Conservation (phyloP, 2,888 invertebrate species). For the Hypena proboscidalis region DNA sequence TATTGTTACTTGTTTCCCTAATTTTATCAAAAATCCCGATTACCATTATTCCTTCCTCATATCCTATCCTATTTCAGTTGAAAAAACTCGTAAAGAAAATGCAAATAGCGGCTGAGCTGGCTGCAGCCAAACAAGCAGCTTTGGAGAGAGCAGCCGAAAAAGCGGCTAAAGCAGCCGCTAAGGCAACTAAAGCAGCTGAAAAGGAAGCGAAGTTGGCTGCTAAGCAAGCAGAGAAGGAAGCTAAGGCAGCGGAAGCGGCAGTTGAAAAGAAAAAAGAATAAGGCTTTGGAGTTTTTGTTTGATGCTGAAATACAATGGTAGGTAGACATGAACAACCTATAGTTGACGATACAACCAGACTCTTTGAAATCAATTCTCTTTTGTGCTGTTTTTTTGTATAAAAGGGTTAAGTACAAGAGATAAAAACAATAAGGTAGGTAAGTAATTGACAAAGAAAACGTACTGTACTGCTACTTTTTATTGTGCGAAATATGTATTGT, state of each 20-base stretch:
- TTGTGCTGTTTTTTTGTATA: no score
- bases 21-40: not conserved
- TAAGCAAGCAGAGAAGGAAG: not conserved
- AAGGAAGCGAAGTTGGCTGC: slow-evolving; percentile 2
- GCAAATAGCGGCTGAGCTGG: slow-evolving; percentile 49
- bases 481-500: no score
- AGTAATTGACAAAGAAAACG: no score
- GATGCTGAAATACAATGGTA: no score
- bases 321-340: no score
- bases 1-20: slow-evolving; percentile 8
- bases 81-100: slow-evolving; percentile 65
- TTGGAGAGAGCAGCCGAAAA: slow-evolving; percentile 16
- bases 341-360: no score
- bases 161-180: slow-evolving; percentile 24
- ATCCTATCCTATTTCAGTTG: slow-evolving; percentile 49
- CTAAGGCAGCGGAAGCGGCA: not conserved
- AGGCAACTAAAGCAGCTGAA: slow-evolving; percentile 8
- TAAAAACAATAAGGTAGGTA: no score
- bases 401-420: no score
- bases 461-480: no score
- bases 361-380: no score
- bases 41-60: not conserved
- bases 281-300: no score
- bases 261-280: no score
- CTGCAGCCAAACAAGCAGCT: slow-evolving; percentile 24